Conservation (phyloP, 1,140 invertebrate species). For the Eumeta japonica region DNA sequence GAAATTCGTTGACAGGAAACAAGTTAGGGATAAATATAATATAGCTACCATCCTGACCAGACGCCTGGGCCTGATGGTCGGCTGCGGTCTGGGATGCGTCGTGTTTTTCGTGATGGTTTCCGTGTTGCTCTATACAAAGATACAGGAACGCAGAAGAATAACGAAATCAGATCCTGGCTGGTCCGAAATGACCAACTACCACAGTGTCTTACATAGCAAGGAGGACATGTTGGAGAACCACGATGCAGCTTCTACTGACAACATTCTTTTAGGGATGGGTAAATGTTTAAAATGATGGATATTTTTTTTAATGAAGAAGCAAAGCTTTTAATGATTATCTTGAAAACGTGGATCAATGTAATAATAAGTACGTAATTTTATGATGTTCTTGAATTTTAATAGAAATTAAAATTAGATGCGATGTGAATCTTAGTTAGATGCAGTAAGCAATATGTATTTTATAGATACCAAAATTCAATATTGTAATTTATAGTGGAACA, state of each 20-base stretch:
- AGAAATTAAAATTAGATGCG: no score
- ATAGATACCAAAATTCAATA: no score
- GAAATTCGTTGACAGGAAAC: slow-evolving; percentile 26
- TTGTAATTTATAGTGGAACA: no score
- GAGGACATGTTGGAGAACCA: slow-evolving; percentile 47
- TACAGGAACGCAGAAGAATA: slow-evolving; percentile 48
- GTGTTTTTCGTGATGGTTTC: slow-evolving; percentile 52
- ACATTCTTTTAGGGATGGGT: slow-evolving; percentile 46
- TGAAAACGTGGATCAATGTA: no score
- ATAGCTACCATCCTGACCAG: slow-evolving; percentile 38
- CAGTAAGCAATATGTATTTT: no score
- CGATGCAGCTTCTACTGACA: slow-evolving; percentile 46
- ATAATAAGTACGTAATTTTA: no score
- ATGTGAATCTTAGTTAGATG: no score
- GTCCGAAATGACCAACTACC: slow-evolving; percentile 50
- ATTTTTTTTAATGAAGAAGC: no score
- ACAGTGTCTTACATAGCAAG: slow-evolving; percentile 50
- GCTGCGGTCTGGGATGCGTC: slow-evolving; percentile 42
- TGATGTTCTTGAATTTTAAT: no score
- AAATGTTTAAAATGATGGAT: slow-evolving; percentile 39
- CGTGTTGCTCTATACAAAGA: slow-evolving; percentile 46
- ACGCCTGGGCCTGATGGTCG: slow-evolving; percentile 45
- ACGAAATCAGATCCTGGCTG: slow-evolving; percentile 48
- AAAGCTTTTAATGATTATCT: no score
- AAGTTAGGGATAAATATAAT: slow-evolving; percentile 30